Evolutionary conservation across 1,140 invertebrate genomes (phyloP), one percentile per base, ranked within the genome.

Genomic region (Drosophila bocki): DNA sequence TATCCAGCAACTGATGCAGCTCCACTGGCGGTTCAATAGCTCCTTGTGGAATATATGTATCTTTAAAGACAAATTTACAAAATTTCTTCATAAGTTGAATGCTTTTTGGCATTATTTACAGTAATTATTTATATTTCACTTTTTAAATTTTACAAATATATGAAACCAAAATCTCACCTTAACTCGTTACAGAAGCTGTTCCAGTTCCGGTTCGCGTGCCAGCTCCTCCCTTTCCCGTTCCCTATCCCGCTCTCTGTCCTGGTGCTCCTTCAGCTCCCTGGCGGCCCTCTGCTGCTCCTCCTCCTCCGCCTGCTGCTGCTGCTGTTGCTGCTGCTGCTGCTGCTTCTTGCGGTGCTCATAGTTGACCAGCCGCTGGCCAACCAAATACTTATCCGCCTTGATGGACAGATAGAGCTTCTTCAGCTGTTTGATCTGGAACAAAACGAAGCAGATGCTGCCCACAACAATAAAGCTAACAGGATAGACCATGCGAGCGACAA

Each of bases 331-430:
- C 93, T 75, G 74, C 7, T 77, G 74, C 26, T 78, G 75, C 75
- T 95, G 94, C 82, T 95, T 95, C 72, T 95, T 95, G 61, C 96
- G 94, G 92, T 97, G 96, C 91, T 99, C 97, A 93, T 99, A 99
- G 93, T 99, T 99, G 0, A 99, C 98, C 59, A 99, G 95, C 61
- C 98, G 95, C 86, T 98, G 96, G 0, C 98, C 98, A 3, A 99
- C 98, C 29, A 99, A 94, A 94, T 99, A 99, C 94, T 99, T 99
- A 92, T 99, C 99, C 94, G 99, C 99, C 93, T 99, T 99, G 91
- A 99, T 99, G 93, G 99, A 98, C 92, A 99, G 97, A 92, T 99
- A 99, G 0, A 99, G 94, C 84, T 98, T 97, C 82, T 95, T 96
- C 93, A 99, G 98, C 92, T 99, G 98, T 61, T 96, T 95, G 39